A percentile compares a stretch with the other conserved stretches of the same genome.
phyloP scores from a whole-genome alignment of 2,888 invertebrate genomes.

The Nephrocerus scutellatus region DNA sequence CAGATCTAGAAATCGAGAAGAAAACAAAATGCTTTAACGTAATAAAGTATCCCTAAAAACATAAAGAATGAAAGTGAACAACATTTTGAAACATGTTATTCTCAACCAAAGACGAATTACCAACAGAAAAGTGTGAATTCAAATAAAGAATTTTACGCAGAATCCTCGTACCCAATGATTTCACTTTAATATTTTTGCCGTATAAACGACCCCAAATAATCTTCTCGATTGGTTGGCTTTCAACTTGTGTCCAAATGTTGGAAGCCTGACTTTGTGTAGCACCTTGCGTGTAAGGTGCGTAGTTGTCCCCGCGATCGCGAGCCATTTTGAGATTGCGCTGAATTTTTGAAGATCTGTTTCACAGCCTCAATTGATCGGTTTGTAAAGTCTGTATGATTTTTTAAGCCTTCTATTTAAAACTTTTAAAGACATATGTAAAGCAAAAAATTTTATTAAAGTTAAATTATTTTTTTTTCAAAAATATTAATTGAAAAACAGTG shows the following conservation, averaged over 20 bases:
- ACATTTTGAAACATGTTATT: constrained; percentile 2
- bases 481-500: too few relatives aligned
- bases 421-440: too few relatives aligned
- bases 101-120: constrained; percentile 29
- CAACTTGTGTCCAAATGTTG: constrained; percentile 40
- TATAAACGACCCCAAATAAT: constrained; percentile 46
- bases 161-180: constrained; percentile 43
- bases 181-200: constrained; percentile 43
- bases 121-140: constrained; percentile 38
- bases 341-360: too few relatives aligned
- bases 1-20: constrained; percentile 43
- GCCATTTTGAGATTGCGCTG: too few relatives aligned
- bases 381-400: too few relatives aligned
- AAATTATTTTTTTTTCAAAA: too few relatives aligned
- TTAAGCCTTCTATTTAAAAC: too few relatives aligned
- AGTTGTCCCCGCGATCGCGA: constrained; percentile 26
- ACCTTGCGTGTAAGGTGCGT: constrained; percentile 27
- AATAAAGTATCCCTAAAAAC: background rate
- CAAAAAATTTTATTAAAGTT: too few relatives aligned
- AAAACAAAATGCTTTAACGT: background rate
- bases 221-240: constrained; percentile 44
- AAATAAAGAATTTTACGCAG: constrained; percentile 33
- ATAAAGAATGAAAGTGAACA: background rate
- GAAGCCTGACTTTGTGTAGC: constrained; percentile 41
- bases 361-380: too few relatives aligned